Percentiles rank a stretch among this genome's conserved stretches.
phyloP scores from a whole-genome alignment of 2,888 invertebrate species.

The Ectemnius continuus region DNA sequence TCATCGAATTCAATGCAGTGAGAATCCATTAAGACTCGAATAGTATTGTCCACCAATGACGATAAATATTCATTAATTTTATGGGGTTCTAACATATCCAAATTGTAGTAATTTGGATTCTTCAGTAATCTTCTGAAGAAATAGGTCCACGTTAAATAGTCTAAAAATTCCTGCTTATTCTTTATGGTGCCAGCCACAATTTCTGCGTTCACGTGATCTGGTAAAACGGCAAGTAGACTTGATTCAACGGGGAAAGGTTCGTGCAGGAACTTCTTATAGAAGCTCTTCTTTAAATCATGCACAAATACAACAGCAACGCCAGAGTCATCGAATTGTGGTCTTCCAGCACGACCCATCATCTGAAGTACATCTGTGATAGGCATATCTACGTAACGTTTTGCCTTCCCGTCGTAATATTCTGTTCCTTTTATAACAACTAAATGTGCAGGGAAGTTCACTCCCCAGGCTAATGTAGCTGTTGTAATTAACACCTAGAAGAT shows the following conservation, averaged over 20 bases:
- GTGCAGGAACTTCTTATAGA: slow-evolving; percentile 99
- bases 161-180: slow-evolving; percentile 93
- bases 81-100: slow-evolving; percentile 85
- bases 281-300: slow-evolving; percentile 98
- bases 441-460: slow-evolving; percentile 99
- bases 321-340: slow-evolving; percentile 97
- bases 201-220: slow-evolving; percentile 99
- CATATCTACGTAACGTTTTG: slow-evolving; percentile 98
- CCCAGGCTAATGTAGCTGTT: slow-evolving; percentile 99
- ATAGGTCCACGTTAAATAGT: slow-evolving; percentile 99
- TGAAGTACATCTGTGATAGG: slow-evolving; percentile 99
- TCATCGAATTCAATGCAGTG: slow-evolving; percentile 90
- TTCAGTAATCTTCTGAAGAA: slow-evolving; percentile 95
- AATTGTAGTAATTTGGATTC: slow-evolving; percentile 94
- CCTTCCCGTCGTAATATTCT: slow-evolving; percentile 98
- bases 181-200: slow-evolving; percentile 96
- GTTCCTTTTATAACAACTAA: slow-evolving; percentile 99
- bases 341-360: slow-evolving; percentile 99
- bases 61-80: slow-evolving; percentile 89
- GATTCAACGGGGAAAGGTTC: slow-evolving; percentile 99
- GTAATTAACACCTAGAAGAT: slow-evolving; percentile 90
- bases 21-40: slow-evolving; percentile 86
- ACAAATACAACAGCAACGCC: slow-evolving; percentile 93
- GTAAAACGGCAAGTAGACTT: slow-evolving; percentile 91
- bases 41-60: slow-evolving; percentile 87